Evolutionary conservation across 2,888 invertebrate species (phyloP), one percentile per base, ranked within the genome.

Genomic region (Drosophila colorata): DNA sequence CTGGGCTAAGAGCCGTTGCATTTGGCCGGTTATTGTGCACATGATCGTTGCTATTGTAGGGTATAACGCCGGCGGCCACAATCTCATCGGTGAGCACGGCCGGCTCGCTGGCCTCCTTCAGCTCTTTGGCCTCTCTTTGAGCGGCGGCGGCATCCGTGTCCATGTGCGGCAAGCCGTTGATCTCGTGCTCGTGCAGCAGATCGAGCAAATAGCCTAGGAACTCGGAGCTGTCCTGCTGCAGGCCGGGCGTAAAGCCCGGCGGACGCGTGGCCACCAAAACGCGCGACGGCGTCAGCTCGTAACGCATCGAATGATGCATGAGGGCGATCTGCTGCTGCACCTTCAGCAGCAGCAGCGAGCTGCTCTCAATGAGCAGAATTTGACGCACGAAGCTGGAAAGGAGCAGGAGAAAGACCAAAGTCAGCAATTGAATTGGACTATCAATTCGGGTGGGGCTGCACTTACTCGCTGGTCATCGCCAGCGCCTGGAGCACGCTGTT

Each of bases 141-240:
- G n/a, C n/a, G n/a, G n/a, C n/a, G n/a, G 51, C 48, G 3, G 18
- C 23, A 1, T 44, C 44, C 11, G 37, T 41, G 8, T 69, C 51
- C 60, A 74, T 48, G n/a, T 57, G 63, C 47, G 59, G 75, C 18
- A 57, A 4, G 14, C 51, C 48, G n/a, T 74, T 74, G 31, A 90
- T 93, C 84, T 95, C 95, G 82, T 96, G 96, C 70, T 97, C 96
- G 71, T 96, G 95, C 58, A 97, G 91, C n/a, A 91, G 88, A 69
- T 93, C 93, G 14, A 92, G 77, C 41, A 92, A 71, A 92, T 93
- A 96, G 92, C 96, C 95, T 58, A 97, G 92, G 92, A 96, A 97
- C 92, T 97, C 97, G 0, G 97, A 97, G 91, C 97, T 97, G 86
- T 97, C 97, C 87, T 98, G 97, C 85, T 98, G 97, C 71, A 95